Percentiles rank a stretch among this genome's conserved stretches.
These are phyloP conservation scores for Ommatoiulus sabulosus DNA, from an alignment of 2,888 invertebrate species.

Conservation along the genomic window DNA sequence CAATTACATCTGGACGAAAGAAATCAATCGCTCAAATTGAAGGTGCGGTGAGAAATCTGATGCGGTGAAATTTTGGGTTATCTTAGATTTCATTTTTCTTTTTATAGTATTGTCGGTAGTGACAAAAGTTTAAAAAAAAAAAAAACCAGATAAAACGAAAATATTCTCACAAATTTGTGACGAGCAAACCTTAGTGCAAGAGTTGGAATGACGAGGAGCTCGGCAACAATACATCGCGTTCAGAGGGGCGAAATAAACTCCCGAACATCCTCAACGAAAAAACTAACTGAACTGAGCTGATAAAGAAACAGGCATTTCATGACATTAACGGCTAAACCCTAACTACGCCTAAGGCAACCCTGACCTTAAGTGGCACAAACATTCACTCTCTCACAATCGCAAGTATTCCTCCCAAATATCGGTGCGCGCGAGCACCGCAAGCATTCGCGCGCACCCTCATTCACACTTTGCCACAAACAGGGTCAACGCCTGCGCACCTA, in stretches of 20 bases:
- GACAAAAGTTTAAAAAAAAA: too few relatives aligned
- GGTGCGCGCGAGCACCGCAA: conserved; percentile 50
- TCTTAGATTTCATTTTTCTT: too few relatives aligned
- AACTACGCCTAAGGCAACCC: neutral
- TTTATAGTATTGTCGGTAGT: too few relatives aligned
- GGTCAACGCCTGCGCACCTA: neutral
- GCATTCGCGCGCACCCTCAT: conserved; percentile 48
- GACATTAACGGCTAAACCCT: neutral
- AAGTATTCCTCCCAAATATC: neutral
- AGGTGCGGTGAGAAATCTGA: too few relatives aligned
- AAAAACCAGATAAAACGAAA: too few relatives aligned
- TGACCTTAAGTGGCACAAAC: neutral
- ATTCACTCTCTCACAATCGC: conserved; percentile 37
- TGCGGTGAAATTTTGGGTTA: too few relatives aligned
- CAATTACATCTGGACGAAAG: neutral
- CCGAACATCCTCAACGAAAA: conserved; percentile 11
- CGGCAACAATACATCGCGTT: conserved; percentile 2
- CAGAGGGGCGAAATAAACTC: neutral
- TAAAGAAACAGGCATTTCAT: neutral
- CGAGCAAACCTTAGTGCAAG: neutral
- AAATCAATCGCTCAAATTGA: too few relatives aligned
- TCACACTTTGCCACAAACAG: conserved; percentile 7
- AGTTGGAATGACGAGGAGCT: conserved; percentile 44
- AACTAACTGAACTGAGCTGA: neutral
- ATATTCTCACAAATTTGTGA: neutral